phyloP scores from a whole-genome alignment of 2,113 vertebrate species.

The Xenus cinereus region DNA sequence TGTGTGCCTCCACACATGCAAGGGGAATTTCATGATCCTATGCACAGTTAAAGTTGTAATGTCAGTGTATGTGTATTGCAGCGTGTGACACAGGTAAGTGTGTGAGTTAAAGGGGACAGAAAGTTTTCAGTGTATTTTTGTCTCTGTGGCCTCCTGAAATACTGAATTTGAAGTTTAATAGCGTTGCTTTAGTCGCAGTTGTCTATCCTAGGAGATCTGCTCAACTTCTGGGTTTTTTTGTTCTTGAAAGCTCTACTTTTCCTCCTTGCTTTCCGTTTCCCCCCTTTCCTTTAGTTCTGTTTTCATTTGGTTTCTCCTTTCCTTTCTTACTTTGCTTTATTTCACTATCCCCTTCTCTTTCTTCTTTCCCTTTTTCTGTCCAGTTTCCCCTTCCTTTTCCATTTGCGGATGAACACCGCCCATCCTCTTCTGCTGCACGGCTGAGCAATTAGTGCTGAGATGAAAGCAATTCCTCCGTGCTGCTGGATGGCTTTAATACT shows the following conservation, averaged over 20 bases:
- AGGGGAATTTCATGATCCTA: accelerated
- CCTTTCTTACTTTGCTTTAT: not conserved
- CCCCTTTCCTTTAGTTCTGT: not conserved
- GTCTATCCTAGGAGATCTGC: not conserved
- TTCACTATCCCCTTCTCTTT: not conserved
- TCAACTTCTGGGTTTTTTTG: not conserved
- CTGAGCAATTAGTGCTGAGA: not conserved
- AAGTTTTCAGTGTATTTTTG: not conserved
- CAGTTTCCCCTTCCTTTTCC: not conserved
- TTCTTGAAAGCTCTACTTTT: not conserved
- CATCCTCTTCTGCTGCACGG: not conserved
- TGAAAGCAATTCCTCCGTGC: not conserved
- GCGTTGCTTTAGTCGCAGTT: not conserved
- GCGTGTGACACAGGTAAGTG: not conserved
- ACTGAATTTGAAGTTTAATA: not conserved
- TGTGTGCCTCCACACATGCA: not conserved
- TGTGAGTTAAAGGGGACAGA: not conserved
- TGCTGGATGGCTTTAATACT: not conserved
- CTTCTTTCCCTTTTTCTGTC: not conserved
- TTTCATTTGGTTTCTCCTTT: not conserved
- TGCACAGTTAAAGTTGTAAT: not conserved
- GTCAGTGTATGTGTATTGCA: not conserved
- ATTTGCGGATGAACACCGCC: accelerated
- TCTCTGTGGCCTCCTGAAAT: not conserved
- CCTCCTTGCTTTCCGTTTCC: not conserved